Conservation (phyloP, 2,113 vertebrate genomes). For the Forbesichthys papilliferus region DNA sequence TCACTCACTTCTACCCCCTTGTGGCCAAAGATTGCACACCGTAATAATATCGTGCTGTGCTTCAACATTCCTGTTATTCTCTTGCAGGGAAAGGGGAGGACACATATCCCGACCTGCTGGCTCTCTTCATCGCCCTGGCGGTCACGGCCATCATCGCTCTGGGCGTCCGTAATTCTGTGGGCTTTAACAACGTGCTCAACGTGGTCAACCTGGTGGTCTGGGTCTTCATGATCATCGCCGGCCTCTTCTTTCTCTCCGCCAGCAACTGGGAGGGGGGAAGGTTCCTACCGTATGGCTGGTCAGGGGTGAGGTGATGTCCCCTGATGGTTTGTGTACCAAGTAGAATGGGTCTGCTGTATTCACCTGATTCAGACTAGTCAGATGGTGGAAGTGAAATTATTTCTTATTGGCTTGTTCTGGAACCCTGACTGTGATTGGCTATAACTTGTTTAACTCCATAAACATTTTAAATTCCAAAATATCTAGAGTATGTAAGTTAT, state of each 20-base stretch:
- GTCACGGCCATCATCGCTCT: conserved; percentile 88
- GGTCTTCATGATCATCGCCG: conserved; percentile 92
- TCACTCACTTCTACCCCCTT: too few species aligned
- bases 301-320: conserved; percentile 83
- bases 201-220: conserved; percentile 91
- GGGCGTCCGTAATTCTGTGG: conserved; percentile 93
- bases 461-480: too few species aligned
- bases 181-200: conserved; percentile 93
- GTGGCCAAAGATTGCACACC: not conserved
- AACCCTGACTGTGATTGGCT: too few species aligned
- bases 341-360: not conserved
- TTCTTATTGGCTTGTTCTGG: too few species aligned
- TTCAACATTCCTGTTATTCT: not conserved
- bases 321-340: not conserved
- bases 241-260: conserved; percentile 88
- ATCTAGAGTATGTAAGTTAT: too few species aligned
- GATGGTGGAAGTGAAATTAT: too few species aligned
- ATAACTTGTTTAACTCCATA: too few species aligned
- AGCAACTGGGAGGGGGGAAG: conserved; percentile 88
- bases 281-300: conserved; percentile 95
- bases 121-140: conserved; percentile 86
- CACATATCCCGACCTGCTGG: conserved; percentile 92
- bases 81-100: conserved; percentile 91
- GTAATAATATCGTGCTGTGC: not conserved
- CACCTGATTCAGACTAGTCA: too few species aligned